These are phyloP conservation scores for Metacarcinus magister DNA, from an alignment of 2,888 invertebrate species.

Conservation along the genomic window DNA sequence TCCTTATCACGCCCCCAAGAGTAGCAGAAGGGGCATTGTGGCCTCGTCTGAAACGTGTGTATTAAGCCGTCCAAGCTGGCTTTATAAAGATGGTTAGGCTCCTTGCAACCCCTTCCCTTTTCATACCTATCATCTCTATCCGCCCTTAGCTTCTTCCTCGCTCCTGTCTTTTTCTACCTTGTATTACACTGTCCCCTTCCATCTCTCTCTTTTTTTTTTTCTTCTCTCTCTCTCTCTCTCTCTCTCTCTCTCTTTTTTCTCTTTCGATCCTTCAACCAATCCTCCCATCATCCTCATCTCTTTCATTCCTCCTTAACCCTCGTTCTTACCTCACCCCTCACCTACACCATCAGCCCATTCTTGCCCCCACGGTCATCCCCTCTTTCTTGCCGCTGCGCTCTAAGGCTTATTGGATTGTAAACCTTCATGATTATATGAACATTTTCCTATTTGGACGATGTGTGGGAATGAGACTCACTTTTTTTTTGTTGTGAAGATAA, in stretches of 20 bases:
- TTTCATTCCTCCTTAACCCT: neutral
- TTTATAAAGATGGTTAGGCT: neutral
- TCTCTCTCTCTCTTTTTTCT: too few species aligned
- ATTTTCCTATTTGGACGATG: neutral
- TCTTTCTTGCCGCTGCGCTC: too few species aligned
- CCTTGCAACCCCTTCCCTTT: constrained; percentile 13
- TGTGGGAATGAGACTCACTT: neutral
- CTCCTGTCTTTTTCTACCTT: neutral
- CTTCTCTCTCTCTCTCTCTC: constrained; percentile 26
- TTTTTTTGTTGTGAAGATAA: neutral
- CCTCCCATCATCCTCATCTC: too few species aligned
- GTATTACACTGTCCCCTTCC: neutral
- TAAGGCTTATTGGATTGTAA: neutral
- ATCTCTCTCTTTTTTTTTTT: neutral
- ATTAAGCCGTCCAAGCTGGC: neutral
- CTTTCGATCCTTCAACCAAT: too few species aligned
- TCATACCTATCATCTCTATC: neutral
- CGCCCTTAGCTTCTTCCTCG: neutral
- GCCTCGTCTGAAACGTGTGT: neutral
- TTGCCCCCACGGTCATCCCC: neutral
- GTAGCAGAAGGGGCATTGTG: neutral
- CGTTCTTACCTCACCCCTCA: neutral
- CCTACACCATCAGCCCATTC: neutral
- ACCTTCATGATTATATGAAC: neutral
- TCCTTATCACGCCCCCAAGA: neutral